Evolutionary conservation across 2,113 vertebrate genomes (phyloP).

Genomic region (Odobenus rosmarus): DNA sequence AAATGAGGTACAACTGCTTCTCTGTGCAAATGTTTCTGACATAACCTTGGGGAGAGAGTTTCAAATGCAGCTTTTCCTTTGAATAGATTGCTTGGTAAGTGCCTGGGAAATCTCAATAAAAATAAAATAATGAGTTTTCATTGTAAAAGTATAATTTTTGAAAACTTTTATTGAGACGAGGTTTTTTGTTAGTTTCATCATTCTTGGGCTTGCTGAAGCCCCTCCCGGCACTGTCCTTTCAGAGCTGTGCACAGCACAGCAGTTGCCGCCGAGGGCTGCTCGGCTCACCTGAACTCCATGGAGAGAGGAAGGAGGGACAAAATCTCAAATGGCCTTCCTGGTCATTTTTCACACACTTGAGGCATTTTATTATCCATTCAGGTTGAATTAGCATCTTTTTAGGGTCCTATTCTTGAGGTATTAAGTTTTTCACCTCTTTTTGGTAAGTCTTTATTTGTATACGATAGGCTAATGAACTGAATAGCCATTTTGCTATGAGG

Average conservation of each 20-base stretch:
- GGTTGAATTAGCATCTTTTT: conserved; percentile 16
- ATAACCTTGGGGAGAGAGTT: not conserved
- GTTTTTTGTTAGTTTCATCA: not conserved
- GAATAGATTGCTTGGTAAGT: not conserved
- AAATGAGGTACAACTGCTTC: not conserved
- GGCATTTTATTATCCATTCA: not conserved
- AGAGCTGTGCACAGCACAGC: not conserved
- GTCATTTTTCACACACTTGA: not conserved
- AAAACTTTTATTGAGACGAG: not conserved
- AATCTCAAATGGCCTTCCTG: not conserved
- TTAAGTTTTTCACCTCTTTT: not conserved
- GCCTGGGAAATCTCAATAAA: not conserved
- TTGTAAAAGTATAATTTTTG: not conserved
- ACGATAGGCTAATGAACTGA: not conserved
- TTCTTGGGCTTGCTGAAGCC: not conserved
- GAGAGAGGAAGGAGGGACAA: not conserved
- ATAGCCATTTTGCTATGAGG: not conserved
- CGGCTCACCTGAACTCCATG: not conserved
- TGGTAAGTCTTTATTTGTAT: conserved; percentile 41
- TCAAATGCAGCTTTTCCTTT: not conserved
- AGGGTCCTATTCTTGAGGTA: not conserved
- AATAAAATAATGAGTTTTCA: conserved; percentile 1
- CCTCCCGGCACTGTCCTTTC: not conserved
- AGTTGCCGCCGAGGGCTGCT: not conserved
- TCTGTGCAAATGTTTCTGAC: not conserved